Percentiles rank a stretch among this genome's conserved stretches.
phyloP scores from a whole-genome alignment of 2,888 invertebrate genomes.

The Brachylomia viminalis region DNA sequence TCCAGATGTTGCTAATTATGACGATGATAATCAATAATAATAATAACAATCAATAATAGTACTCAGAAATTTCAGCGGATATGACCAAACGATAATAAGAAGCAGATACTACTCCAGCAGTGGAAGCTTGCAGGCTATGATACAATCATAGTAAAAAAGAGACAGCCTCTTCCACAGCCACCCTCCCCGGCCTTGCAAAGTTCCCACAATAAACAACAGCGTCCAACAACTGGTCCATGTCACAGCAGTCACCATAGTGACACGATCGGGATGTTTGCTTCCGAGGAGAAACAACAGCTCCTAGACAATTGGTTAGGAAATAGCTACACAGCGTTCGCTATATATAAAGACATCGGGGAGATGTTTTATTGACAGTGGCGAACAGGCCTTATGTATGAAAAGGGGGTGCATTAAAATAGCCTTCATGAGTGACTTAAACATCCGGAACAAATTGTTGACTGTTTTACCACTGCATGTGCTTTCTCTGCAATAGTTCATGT shows the following conservation, averaged over 20 bases:
- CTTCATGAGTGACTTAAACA: not conserved
- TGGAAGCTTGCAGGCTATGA: not conserved
- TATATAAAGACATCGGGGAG: conserved; percentile 28
- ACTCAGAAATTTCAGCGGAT: no score
- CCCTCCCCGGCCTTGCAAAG: conserved; percentile 9
- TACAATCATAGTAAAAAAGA: not conserved
- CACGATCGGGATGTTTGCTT: conserved; percentile 74
- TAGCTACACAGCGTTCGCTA: conserved; percentile 43
- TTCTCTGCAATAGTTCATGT: not conserved
- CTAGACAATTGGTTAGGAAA: conserved; percentile 69
- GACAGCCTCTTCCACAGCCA: conserved; percentile 2
- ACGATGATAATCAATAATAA: no score
- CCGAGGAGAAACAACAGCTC: conserved; percentile 70
- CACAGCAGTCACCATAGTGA: conserved; percentile 60
- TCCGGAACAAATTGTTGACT: not conserved
- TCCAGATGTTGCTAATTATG: no score
- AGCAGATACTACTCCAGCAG: not conserved
- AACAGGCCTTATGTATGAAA: not conserved
- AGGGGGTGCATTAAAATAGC: not conserved
- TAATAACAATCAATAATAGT: no score
- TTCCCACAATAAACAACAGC: conserved; percentile 22
- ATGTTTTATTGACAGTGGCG: conserved; percentile 27
- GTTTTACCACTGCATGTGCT: not conserved
- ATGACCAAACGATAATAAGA: not conserved
- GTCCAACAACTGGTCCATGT: conserved; percentile 39